phyloP scores from a whole-genome alignment of 2,797 vertebrate genomes.

The Manis pentadactyla region DNA sequence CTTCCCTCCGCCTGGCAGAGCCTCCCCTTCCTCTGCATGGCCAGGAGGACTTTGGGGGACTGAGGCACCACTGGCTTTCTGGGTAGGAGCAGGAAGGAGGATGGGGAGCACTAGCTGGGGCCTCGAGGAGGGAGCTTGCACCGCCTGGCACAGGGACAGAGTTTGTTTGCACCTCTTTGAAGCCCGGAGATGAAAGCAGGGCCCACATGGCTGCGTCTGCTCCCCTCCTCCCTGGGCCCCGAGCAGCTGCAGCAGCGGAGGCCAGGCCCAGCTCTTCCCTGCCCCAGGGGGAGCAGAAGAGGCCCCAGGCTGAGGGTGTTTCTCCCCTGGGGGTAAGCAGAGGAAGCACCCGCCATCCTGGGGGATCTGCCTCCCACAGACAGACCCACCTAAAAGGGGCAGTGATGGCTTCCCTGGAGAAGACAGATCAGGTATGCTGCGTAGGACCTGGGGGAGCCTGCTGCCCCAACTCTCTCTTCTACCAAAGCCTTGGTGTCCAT shows the following conservation, averaged over 20 bases:
- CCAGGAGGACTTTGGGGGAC: background rate
- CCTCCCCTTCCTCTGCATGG: too few relatives aligned
- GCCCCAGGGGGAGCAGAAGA: conserved; percentile 51
- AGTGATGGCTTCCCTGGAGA: background rate
- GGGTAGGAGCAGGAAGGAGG: conserved; percentile 75
- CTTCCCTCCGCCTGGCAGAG: background rate
- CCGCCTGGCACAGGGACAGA: conserved; percentile 86
- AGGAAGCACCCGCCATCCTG: background rate
- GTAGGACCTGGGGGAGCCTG: background rate
- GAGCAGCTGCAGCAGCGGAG: conserved; percentile 85
- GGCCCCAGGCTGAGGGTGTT: conserved; percentile 76
- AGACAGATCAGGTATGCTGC: background rate
- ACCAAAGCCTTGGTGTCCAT: fast-evolving
- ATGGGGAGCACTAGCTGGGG: conserved; percentile 77
- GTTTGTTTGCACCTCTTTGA: conserved; percentile 96
- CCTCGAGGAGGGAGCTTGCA: conserved; percentile 82
- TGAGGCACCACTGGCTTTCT: background rate
- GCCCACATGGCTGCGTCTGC: conserved; percentile 93
- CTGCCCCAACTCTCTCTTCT: fast-evolving
- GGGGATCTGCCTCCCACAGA: background rate
- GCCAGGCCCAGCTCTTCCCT: conserved; percentile 84
- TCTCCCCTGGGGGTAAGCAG: conserved; percentile 70
- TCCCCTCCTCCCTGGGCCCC: conserved; percentile 96
- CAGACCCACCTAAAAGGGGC: background rate
- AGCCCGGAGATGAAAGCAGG: conserved; percentile 94